Conservation (phyloP, 2,888 invertebrate species). For the Ellobium chinense region DNA sequence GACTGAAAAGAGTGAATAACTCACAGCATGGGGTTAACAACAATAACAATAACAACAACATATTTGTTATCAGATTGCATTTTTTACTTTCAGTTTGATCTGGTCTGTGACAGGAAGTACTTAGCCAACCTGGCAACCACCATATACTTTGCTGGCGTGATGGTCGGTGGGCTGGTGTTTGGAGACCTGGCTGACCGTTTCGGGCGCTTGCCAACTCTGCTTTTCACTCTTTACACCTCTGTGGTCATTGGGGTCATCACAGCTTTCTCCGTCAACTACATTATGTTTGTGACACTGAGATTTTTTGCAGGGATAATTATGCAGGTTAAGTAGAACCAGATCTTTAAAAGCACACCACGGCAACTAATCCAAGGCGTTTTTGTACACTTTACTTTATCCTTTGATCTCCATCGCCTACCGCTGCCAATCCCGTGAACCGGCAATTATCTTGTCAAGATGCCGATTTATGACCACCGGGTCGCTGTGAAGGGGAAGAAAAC, state of each 20-base stretch:
- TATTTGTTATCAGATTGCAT: neutral
- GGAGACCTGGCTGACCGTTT: conserved; percentile 65
- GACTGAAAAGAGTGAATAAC: no score
- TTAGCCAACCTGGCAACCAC: conserved; percentile 62
- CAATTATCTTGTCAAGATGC: no score
- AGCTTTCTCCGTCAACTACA: conserved; percentile 58
- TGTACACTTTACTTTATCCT: no score
- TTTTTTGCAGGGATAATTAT: conserved; percentile 57
- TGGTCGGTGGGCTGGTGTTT: conserved; percentile 68
- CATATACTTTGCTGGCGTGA: conserved; percentile 70
- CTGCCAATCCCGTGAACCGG: no score
- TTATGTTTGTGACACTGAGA: conserved; percentile 59
- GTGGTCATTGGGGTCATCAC: conserved; percentile 57
- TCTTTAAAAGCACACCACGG: no score
- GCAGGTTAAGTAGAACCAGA: no score
- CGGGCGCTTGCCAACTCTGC: conserved; percentile 65
- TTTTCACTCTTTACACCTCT: conserved; percentile 59
- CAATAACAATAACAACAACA: neutral
- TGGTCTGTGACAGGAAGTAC: conserved; percentile 62
- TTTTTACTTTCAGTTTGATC: conserved; percentile 61
- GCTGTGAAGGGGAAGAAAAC: no score
- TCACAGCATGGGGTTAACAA: no score
- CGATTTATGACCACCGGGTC: no score
- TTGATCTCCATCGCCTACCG: no score
- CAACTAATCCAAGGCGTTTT: no score